Percentiles rank a stretch among this genome's conserved stretches.
phyloP scores from a whole-genome alignment of 2,888 invertebrate species.

The Argyra leucocephala region DNA sequence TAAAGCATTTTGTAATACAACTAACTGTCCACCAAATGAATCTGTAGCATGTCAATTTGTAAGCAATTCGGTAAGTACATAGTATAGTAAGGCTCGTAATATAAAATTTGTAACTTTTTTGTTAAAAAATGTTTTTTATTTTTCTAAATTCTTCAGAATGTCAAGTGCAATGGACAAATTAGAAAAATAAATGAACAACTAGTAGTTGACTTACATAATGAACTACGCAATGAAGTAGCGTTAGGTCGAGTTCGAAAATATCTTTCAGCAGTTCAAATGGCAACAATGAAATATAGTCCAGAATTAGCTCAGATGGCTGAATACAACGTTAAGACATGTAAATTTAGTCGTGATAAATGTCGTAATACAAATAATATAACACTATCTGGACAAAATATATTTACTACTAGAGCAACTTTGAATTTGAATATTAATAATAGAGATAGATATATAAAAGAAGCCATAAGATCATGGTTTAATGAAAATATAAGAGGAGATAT shows the following conservation, averaged over 20 bases:
- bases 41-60: not conserved
- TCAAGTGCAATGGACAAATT: not conserved
- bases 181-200: not conserved
- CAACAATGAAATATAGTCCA: not conserved
- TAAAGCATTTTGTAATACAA: not conserved
- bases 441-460: not conserved
- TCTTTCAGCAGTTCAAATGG: not conserved
- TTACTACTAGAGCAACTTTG: not conserved
- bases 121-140: not conserved
- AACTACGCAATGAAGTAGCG: not conserved
- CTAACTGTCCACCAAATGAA: not conserved
- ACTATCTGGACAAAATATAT: conserved; percentile 19
- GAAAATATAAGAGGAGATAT: conserved; percentile 17
- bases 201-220: not conserved
- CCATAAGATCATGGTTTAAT: conserved; percentile 15
- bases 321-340: not conserved
- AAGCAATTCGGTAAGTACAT: not conserved
- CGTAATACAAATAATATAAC: conserved; percentile 13
- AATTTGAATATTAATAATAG: too few relatives aligned
- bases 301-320: not conserved
- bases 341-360: conserved; percentile 17
- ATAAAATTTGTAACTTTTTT: not conserved
- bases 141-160: not conserved
- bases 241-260: not conserved
- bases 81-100: not conserved